These are phyloP conservation scores for Prinia subflava DNA, from an alignment of 2,113 vertebrate genomes.

Conservation along the genomic window DNA sequence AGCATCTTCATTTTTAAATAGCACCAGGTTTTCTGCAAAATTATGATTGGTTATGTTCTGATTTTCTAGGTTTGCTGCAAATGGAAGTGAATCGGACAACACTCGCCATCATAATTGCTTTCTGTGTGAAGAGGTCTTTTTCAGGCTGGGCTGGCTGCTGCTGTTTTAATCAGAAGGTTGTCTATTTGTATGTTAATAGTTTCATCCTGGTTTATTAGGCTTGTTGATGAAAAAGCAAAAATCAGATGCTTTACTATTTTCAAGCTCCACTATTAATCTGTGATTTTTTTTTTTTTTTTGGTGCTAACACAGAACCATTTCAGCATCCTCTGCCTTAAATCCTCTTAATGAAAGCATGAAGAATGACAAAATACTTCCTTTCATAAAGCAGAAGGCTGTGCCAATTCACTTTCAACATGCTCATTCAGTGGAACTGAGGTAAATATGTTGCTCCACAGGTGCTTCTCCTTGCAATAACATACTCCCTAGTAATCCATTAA, in stretches of 20 bases:
- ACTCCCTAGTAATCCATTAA: constrained; percentile 56
- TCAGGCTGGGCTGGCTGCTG: constrained; percentile 49
- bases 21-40: neutral
- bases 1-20: neutral
- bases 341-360: constrained; percentile 63
- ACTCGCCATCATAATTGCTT: constrained; percentile 64
- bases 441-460: constrained; percentile 65
- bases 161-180: constrained; percentile 76
- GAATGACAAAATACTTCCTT: constrained; percentile 53
- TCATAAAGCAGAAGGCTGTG: constrained; percentile 43
- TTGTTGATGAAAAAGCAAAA: constrained; percentile 73
- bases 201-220: constrained; percentile 73
- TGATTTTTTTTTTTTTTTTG: neutral
- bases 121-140: constrained; percentile 59
- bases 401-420: constrained; percentile 29
- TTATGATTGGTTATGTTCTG: constrained; percentile 43
- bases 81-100: constrained; percentile 48
- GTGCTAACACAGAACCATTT: constrained; percentile 55
- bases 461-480: constrained; percentile 45
- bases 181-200: constrained; percentile 81
- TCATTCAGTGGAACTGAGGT: constrained; percentile 45
- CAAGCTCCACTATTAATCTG: constrained; percentile 67
- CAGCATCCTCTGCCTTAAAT: constrained; percentile 63
- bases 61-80: constrained; percentile 59
- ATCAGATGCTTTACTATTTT: constrained; percentile 70